These are phyloP conservation scores for Acanthacorydalis orientalis DNA, from an alignment of 2,888 invertebrate genomes.

Conservation along the genomic window DNA sequence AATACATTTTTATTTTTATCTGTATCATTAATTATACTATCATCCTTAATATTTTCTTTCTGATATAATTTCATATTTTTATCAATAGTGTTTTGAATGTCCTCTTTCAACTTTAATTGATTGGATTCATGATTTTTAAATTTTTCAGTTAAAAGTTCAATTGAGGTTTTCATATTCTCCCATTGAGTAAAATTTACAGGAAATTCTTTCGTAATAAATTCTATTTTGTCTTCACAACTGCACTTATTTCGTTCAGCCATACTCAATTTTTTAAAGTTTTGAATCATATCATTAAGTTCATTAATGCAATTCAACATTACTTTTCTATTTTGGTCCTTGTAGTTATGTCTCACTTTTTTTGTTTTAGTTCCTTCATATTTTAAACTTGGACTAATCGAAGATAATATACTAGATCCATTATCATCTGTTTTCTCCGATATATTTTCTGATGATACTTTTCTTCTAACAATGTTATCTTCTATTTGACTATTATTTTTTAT, in stretches of 20 bases:
- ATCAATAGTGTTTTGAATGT: neutral
- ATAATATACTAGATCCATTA: too few relatives aligned
- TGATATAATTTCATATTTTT: neutral
- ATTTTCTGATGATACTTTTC: too few relatives aligned
- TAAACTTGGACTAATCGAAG: too few relatives aligned
- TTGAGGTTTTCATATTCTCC: constrained; percentile 11
- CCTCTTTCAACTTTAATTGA: constrained; percentile 10
- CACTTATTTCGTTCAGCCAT: neutral
- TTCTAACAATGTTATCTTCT: too few relatives aligned
- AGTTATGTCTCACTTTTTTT: too few relatives aligned
- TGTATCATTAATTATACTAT: constrained; percentile 5
- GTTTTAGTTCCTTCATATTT: too few relatives aligned
- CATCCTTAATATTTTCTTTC: neutral
- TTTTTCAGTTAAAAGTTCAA: constrained; percentile 28
- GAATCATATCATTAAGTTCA: neutral
- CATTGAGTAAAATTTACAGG: too few relatives aligned
- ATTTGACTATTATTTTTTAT: too few relatives aligned
- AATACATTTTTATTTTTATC: constrained; percentile 14
- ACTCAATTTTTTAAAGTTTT: neutral
- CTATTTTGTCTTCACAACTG: neutral
- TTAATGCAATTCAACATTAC: too few relatives aligned
- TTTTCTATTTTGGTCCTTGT: too few relatives aligned
- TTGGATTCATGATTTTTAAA: constrained; percentile 25
- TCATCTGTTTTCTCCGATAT: too few relatives aligned
- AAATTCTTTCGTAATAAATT: neutral